Evolutionary conservation across 2,797 vertebrate genomes (phyloP), one percentile per base, ranked within the genome.

Genomic region (Numenius phaeopus): DNA sequence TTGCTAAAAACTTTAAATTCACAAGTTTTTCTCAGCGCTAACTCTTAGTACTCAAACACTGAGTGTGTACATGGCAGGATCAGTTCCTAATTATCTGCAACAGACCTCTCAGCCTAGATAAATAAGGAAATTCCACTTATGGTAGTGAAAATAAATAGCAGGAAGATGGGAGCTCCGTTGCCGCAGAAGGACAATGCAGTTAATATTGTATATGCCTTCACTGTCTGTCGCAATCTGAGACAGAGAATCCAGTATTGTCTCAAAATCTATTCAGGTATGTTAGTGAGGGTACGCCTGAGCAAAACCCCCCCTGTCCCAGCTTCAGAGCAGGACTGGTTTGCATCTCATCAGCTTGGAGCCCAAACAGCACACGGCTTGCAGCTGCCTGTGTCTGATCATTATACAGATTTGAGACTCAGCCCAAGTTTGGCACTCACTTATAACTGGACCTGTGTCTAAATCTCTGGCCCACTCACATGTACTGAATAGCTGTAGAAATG

Each of bases 401-500:
- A 55, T 7, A 24, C 0, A 1, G 44, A 44, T 87, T 34, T 2
- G 6, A 64, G 59, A 42, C 59, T 64, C 27, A 89, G 87, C 16
- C n/a, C 12, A 54, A 69, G 66, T 80, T 81, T 96, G 93, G 83
- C 88, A 49, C 65, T 80, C 10, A 1, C 66, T 37, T 65, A 8
- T 22, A 72, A 47, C 89, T 92, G 69, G 93, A 65, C 71, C 49
- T 55, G 65, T 61, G 37, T 92, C 89, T 95, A 44, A 80, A 89
- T 64, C 49, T 75, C 88, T 95, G 93, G 58, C 54, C 54, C 65
- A 42, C 0, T 11, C 71, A 1, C 17, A 7, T 44, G 42, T 64
- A 18, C 10, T 82, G 50, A 76, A 79, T 72, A 80, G 88, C 67
- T 96, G 42, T 40, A 90, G 75, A 93, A 92, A 87, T 78, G 78